Evolutionary conservation across 2,888 invertebrate genomes (phyloP).

Genomic region (Tortrix viridana): DNA sequence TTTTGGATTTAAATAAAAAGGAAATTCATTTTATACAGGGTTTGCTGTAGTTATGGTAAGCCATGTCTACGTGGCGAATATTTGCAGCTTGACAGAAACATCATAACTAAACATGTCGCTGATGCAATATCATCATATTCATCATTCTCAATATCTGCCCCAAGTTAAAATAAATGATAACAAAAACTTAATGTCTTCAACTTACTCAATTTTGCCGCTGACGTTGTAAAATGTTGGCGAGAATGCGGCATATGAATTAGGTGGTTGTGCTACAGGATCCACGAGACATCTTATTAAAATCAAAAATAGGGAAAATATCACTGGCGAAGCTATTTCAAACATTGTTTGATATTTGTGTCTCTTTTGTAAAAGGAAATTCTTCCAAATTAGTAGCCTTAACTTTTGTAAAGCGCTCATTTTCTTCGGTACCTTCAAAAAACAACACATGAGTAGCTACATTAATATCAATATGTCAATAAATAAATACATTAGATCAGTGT

Average conservation of each 20-base stretch:
- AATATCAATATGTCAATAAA: neutral
- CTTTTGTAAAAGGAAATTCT: conserved; percentile 91
- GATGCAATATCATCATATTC: no score
- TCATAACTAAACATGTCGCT: no score
- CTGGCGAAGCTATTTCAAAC: conserved; percentile 89
- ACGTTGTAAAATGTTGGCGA: conserved; percentile 74
- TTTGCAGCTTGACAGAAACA: no score
- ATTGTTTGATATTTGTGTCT: conserved; percentile 89
- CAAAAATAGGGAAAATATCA: conserved; percentile 88
- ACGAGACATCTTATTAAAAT: conserved; percentile 89
- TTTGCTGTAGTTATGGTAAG: no score
- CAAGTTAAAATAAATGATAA: no score
- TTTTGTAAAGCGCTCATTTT: conserved; percentile 80
- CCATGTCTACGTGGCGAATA: no score
- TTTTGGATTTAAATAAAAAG: no score
- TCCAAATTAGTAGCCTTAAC: conserved; percentile 91
- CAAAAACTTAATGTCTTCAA: no score
- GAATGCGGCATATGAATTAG: conserved; percentile 63
- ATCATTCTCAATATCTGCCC: no score
- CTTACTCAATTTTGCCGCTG: conserved; percentile 69
- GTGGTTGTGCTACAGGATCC: conserved; percentile 82
- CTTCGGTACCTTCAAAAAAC: conserved; percentile 38
- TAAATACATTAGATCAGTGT: neutral
- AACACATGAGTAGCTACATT: neutral
- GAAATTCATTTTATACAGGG: no score